Conservation (phyloP, 2,888 invertebrate genomes). For the Lithophane semibrunnea region DNA sequence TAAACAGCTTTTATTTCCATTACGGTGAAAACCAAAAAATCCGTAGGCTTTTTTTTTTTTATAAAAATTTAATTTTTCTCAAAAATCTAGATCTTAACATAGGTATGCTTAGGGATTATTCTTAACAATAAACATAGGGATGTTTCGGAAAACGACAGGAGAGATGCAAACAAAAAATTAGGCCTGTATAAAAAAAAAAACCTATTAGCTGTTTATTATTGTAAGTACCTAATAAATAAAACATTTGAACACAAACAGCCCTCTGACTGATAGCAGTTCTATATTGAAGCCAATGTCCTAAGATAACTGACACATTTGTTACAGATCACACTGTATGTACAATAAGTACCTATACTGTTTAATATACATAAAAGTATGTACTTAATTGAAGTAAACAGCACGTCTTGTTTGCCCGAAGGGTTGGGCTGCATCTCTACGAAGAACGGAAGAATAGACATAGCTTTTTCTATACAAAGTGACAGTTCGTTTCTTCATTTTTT, state of each 20-base stretch:
- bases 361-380: too few relatives aligned
- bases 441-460: too few relatives aligned
- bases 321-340: neutral
- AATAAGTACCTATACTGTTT: neutral
- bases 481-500: too few relatives aligned
- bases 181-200: too few relatives aligned
- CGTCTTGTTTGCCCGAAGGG: neutral
- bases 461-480: too few relatives aligned
- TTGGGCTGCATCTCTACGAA: too few relatives aligned
- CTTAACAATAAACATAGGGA: too few relatives aligned
- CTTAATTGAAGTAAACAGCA: neutral
- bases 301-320: constrained; percentile 15
- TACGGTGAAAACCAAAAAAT: neutral
- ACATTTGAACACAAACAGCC: neutral
- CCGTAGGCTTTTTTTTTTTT: too few relatives aligned
- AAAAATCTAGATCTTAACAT: too few relatives aligned
- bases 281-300: constrained; percentile 6
- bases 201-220: neutral
- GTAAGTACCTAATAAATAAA: neutral
- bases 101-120: too few relatives aligned
- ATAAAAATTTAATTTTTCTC: neutral
- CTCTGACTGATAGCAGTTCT: constrained; percentile 22
- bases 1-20: neutral
- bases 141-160: neutral
- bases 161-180: too few relatives aligned